These are phyloP conservation scores for Typhlichthys eigenmanni DNA, from an alignment of 2,797 vertebrate species.

Conservation along the genomic window DNA sequence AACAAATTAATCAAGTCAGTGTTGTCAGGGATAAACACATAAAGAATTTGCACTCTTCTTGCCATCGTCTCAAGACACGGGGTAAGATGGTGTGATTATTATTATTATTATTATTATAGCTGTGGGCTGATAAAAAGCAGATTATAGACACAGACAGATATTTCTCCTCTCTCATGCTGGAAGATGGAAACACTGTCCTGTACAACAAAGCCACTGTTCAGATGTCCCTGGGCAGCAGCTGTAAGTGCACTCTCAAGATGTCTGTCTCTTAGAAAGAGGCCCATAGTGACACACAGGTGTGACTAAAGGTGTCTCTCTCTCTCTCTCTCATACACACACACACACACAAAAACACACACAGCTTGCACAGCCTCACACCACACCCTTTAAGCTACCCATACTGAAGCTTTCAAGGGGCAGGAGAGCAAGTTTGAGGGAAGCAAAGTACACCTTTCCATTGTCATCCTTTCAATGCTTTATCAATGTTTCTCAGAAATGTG, in stretches of 20 bases:
- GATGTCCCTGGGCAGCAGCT: slow-evolving; percentile 37
- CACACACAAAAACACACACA: neutral
- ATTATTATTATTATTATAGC: slow-evolving; percentile 11
- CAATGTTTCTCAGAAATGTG: slow-evolving; percentile 11
- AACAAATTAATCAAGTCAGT: slow-evolving; percentile 38
- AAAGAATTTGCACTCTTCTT: slow-evolving; percentile 20
- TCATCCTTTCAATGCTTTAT: slow-evolving; percentile 63
- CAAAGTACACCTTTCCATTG: slow-evolving; percentile 47
- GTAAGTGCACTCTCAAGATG: slow-evolving; percentile 58
- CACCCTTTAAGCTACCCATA: slow-evolving; percentile 39
- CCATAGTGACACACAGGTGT: slow-evolving; percentile 57
- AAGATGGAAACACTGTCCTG: slow-evolving; percentile 32
- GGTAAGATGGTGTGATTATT: slow-evolving; percentile 5
- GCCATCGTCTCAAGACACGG: neutral
- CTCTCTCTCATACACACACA: neutral
- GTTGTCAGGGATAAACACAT: slow-evolving; percentile 34
- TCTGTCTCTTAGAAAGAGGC: slow-evolving; percentile 25
- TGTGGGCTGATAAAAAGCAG: slow-evolving; percentile 15
- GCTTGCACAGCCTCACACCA: slow-evolving; percentile 26
- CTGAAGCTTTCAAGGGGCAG: slow-evolving; percentile 60
- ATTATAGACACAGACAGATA: slow-evolving; percentile 3
- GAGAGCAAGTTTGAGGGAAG: slow-evolving; percentile 68
- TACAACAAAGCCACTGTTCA: slow-evolving; percentile 31
- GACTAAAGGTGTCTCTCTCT: slow-evolving; percentile 34
- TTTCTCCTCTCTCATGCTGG: slow-evolving; percentile 32